phyloP scores from a whole-genome alignment of 2,888 invertebrate genomes.

The Thymelicus lineola region DNA sequence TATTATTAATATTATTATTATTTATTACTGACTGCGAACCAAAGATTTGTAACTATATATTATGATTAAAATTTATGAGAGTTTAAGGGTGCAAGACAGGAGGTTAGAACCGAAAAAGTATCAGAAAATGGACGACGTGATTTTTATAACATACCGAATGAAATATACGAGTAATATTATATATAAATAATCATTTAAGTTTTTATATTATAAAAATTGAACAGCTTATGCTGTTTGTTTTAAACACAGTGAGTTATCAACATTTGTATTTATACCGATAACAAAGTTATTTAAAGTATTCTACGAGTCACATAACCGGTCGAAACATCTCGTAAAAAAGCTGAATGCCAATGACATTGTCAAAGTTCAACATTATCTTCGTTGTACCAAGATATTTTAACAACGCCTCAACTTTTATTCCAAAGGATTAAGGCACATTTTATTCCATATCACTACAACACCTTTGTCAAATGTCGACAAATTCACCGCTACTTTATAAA shows the following conservation, averaged over 20 bases:
- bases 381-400: neutral
- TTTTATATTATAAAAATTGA: too few species aligned
- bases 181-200: too few species aligned
- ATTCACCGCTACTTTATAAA: slow-evolving; percentile 8
- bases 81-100: too few species aligned
- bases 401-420: neutral
- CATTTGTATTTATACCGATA: neutral
- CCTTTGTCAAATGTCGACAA: neutral
- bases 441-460: neutral
- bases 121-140: too few species aligned
- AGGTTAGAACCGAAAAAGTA: too few species aligned
- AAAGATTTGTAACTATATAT: too few species aligned
- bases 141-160: too few species aligned
- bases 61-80: too few species aligned
- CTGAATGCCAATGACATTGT: slow-evolving; percentile 26
- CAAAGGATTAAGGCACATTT: slow-evolving; percentile 9
- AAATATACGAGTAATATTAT: too few species aligned
- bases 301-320: slow-evolving; percentile 14
- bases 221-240: too few species aligned
- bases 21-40: too few species aligned
- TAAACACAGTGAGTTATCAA: neutral
- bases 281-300: slow-evolving; percentile 13
- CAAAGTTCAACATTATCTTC: slow-evolving; percentile 27
- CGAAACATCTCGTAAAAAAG: slow-evolving; percentile 32
- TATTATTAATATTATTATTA: too few species aligned